A percentile compares a stretch with the other conserved stretches of the same genome.
Conservation (phyloP, 2,888 invertebrate genomes). For the Ceramica pisi region DNA sequence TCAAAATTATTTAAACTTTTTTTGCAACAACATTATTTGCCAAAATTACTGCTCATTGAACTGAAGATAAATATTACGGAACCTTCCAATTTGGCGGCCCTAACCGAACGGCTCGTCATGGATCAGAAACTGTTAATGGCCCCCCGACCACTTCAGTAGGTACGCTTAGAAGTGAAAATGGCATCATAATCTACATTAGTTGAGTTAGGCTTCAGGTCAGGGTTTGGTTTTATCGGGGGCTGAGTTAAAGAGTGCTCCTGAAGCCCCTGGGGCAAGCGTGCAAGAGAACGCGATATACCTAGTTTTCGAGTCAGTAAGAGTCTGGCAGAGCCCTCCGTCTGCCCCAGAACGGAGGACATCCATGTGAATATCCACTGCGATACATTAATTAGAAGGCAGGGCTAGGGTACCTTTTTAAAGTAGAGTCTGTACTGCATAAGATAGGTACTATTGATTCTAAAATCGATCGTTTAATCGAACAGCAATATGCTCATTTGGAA, state of each 20-base stretch:
- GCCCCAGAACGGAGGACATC: too few species aligned
- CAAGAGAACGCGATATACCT: too few species aligned
- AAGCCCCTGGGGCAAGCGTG: too few species aligned
- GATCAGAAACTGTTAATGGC: conserved; percentile 14
- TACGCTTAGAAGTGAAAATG: neutral
- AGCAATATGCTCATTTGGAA: too few species aligned
- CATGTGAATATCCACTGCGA: too few species aligned
- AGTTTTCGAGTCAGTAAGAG: too few species aligned
- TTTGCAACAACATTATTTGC: neutral
- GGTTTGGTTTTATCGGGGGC: too few species aligned
- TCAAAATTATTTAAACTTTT: neutral
- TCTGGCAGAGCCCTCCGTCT: too few species aligned
- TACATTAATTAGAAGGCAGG: too few species aligned
- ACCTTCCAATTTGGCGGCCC: conserved; percentile 32
- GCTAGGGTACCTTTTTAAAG: too few species aligned
- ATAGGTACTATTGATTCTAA: neutral
- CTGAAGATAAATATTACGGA: conserved; percentile 28
- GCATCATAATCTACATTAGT: neutral
- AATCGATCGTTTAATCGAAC: neutral
- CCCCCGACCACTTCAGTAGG: neutral
- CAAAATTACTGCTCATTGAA: conserved; percentile 37
- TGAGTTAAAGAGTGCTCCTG: too few species aligned
- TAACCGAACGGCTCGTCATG: conserved; percentile 31
- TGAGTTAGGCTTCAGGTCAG: neutral
- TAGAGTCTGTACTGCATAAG: neutral